Base-by-base conservation (phyloP, 1,140 invertebrate genomes). In the Drosophila busckii region DNA sequence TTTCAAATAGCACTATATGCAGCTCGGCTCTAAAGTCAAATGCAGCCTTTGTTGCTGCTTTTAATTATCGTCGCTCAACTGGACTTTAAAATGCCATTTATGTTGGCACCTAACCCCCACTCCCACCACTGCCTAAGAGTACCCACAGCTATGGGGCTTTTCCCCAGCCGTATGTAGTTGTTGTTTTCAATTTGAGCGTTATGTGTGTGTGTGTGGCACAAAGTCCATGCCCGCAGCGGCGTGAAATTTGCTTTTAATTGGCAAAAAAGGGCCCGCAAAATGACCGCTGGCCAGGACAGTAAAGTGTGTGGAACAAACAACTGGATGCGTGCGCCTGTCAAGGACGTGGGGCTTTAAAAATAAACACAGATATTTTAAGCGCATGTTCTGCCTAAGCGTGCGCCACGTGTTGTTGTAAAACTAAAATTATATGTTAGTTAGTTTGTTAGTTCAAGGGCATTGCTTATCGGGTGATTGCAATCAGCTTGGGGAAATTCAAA, bases 161-260 rank as follows among this genome's bases (percentile, higher is more conserved):
- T 31, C 25, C 44, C 59, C 10, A 20, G 3, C 13, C 16, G 10
- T n/a, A 15, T 29, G 29, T 34, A 66, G 28, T 59, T 50, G 38
- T 31, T 59, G 53, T 35, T 56, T 41, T 50, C 15, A 37, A 28
- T 25, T 28, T 19, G 28, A 34, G 42, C 49, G 42, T 38, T 40
- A 25, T 45, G 40, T 46, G 8, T 37, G 37, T 9, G 55, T n/a
- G n/a, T n/a, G 45, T 25, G 15, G 32, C 15, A 41, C 55, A 54
- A 40, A 60, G 50, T 60, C 40, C 13, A 37, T 22, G 50, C 52
- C 34, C 35, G 42, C 17, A 26, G 60, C 35, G 35, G 54, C 37
- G 31, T 80, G 49, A 65, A 83, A 75, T 62, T 48, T 60, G 52
- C 70, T 82, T 75, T 80, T 82, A 82, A 82, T 82, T 83, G 75